phyloP scores from a whole-genome alignment of 92 coral and sea anemone genomes.

The Phenganax subtilis region DNA sequence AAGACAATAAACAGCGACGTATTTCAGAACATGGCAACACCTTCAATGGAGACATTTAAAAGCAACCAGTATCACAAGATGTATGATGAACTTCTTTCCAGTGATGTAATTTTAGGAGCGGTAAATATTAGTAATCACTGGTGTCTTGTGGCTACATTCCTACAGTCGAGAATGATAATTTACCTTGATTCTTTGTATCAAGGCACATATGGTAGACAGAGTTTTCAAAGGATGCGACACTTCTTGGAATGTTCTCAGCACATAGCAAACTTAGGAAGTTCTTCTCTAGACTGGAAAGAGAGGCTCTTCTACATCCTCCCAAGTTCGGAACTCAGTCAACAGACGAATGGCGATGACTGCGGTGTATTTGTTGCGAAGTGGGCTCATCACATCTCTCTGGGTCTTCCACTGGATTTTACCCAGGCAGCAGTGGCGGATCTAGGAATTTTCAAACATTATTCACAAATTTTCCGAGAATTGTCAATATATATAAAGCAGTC shows the following conservation, averaged over 20 bases:
- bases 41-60: background rate
- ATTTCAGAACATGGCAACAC: background rate
- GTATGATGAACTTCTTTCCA: background rate
- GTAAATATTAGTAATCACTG: slow-evolving; percentile 32
- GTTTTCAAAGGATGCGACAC: background rate
- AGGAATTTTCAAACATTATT: too few relatives aligned
- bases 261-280: background rate
- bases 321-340: slow-evolving; percentile 42
- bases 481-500: too few relatives aligned
- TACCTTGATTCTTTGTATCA: slow-evolving; percentile 49
- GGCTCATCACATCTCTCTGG: slow-evolving; percentile 41
- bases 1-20: slow-evolving; percentile 47
- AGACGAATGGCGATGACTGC: slow-evolving; percentile 48
- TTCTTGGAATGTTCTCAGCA: background rate
- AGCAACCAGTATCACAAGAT: background rate
- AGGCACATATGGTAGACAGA: slow-evolving; percentile 7
- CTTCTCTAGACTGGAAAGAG: slow-evolving; percentile 8
- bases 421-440: too few relatives aligned
- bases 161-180: slow-evolving; percentile 36
- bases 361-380: slow-evolving; percentile 56
- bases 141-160: slow-evolving; percentile 44
- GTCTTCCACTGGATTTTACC: slow-evolving; percentile 35
- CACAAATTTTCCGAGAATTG: too few relatives aligned
- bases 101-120: slow-evolving; percentile 7
- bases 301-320: slow-evolving; percentile 40